Evolutionary conservation across 1,140 invertebrate species (phyloP).

Genomic region (Bombus soroeensis): DNA sequence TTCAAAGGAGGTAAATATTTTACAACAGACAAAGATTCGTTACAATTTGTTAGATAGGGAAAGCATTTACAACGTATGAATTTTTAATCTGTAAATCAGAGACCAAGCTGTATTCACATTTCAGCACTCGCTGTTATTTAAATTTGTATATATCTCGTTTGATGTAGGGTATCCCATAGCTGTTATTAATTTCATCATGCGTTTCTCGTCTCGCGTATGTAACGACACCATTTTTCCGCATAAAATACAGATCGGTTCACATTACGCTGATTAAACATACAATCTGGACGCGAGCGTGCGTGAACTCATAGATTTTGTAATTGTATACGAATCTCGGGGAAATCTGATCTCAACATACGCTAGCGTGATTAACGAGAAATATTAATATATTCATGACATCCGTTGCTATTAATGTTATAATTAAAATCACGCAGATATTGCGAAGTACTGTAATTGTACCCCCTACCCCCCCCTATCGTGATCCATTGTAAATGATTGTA

Average conservation of each 20-base stretch:
- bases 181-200: constrained; percentile 10
- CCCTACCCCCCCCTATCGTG: too few species aligned
- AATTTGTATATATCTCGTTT: background rate
- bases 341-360: constrained; percentile 5
- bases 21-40: background rate
- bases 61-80: background rate
- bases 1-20: background rate
- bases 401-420: constrained; percentile 18
- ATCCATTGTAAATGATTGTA: background rate
- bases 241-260: constrained; percentile 6
- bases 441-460: background rate
- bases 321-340: constrained; percentile 1
- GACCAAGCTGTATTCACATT: background rate
- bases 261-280: constrained; percentile 16
- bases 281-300: background rate
- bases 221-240: background rate
- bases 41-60: background rate
- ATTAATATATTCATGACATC: constrained; percentile 15
- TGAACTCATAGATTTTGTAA: constrained; percentile 25
- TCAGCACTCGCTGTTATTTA: too few species aligned
- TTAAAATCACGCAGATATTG: background rate
- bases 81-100: background rate
- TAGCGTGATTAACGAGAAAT: constrained; percentile 8
- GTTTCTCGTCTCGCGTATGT: too few species aligned
- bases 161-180: background rate